These are phyloP conservation scores for Monochamus alternatus DNA, from an alignment of 2,888 invertebrate genomes.

Conservation along the genomic window DNA sequence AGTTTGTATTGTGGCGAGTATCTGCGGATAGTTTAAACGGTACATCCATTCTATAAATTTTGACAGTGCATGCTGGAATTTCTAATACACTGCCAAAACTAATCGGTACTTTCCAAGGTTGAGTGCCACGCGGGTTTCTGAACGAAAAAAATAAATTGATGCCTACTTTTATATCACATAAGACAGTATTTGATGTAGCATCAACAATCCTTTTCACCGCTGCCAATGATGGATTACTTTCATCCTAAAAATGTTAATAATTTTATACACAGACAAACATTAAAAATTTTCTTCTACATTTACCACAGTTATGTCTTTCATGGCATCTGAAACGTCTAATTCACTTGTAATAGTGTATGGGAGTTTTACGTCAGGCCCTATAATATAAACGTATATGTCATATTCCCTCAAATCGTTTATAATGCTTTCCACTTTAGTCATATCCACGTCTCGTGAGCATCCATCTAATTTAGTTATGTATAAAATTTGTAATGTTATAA, in stretches of 20 bases:
- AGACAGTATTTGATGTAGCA: constrained; percentile 44
- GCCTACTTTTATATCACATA: constrained; percentile 50
- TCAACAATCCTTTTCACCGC: constrained; percentile 46
- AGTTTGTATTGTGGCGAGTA: constrained; percentile 7
- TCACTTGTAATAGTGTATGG: constrained; percentile 44
- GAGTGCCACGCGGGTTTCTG: constrained; percentile 47
- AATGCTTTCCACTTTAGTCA: constrained; percentile 39
- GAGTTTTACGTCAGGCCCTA: constrained; percentile 51
- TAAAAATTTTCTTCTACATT: constrained; percentile 1
- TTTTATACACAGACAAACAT: background rate
- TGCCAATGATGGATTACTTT: constrained; percentile 38
- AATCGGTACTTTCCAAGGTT: constrained; percentile 53
- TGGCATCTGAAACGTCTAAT: constrained; percentile 44
- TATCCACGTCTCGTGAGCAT: constrained; percentile 30
- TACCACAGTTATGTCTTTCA: constrained; percentile 45
- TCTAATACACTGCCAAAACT: constrained; percentile 44
- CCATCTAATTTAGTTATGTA: constrained; percentile 51
- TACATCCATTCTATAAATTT: constrained; percentile 43
- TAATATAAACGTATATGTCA: constrained; percentile 52
- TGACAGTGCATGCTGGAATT: constrained; percentile 46
- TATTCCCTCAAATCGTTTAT: constrained; percentile 43
- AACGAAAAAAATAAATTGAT: constrained; percentile 47
- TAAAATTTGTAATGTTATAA: constrained; percentile 51
- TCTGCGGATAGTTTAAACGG: constrained; percentile 43
- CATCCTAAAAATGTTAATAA: constrained; percentile 36